Conservation (phyloP, 2,888 invertebrate species). For the Trisateles emortualis region DNA sequence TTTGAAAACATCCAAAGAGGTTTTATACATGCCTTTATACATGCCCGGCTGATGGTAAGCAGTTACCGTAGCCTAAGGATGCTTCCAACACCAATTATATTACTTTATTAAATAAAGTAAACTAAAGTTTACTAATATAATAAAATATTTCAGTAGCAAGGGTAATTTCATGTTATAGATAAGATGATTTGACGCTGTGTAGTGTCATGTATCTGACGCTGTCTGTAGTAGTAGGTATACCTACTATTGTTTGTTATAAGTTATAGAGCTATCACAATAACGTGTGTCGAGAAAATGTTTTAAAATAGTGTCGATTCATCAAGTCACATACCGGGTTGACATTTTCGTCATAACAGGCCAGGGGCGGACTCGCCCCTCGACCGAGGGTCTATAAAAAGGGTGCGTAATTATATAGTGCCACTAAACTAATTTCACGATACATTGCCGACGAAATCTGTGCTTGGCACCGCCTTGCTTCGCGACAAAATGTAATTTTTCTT, state of each 20-base stretch:
- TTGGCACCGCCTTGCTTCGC: conserved; percentile 81
- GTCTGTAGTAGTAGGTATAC: no score
- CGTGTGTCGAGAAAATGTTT: conserved; percentile 66
- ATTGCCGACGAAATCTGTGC: conserved; percentile 86
- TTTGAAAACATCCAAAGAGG: no score
- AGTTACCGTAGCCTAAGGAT: no score
- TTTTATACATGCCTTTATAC: no score
- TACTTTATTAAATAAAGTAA: no score
- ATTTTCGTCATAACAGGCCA: conserved; percentile 83
- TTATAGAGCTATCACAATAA: conserved; percentile 52
- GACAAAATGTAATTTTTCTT: conserved; percentile 80
- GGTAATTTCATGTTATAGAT: no score
- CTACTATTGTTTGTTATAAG: conserved; percentile 21
- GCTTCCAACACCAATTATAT: no score
- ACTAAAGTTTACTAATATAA: no score
- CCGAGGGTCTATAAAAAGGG: conserved; percentile 81
- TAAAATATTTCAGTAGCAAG: no score
- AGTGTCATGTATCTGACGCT: no score
- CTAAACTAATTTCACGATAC: conserved; percentile 87
- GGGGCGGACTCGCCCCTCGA: conserved; percentile 53
- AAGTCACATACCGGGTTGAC: conserved; percentile 83
- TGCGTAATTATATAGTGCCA: conserved; percentile 86
- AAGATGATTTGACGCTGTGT: no score
- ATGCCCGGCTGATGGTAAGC: no score
- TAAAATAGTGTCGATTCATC: conserved; percentile 86